These are phyloP conservation scores for Euwallacea similis DNA, from an alignment of 1,140 invertebrate genomes.

Conservation along the genomic window DNA sequence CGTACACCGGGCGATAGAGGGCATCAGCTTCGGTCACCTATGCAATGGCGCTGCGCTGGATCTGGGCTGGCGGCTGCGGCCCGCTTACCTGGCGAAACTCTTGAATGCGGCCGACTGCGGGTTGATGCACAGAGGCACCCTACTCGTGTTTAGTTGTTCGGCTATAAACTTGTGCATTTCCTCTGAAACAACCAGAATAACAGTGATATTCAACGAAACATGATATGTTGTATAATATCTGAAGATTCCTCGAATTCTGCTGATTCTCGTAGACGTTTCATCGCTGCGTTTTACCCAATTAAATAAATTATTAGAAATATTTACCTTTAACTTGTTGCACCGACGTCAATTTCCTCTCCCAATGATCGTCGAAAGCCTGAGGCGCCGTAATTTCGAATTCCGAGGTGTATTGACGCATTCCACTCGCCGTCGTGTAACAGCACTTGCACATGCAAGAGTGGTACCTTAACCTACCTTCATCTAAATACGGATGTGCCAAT, in stretches of 20 bases:
- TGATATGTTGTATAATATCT: not conserved
- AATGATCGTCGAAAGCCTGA: constrained; percentile 88
- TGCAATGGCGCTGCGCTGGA: constrained; percentile 55
- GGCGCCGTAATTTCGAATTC: constrained; percentile 92
- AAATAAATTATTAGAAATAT: constrained; percentile 4
- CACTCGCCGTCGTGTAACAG: constrained; percentile 79
- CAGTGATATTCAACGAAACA: constrained; percentile 4
- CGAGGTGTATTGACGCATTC: constrained; percentile 82
- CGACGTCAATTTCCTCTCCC: constrained; percentile 90
- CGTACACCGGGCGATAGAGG: constrained; percentile 62
- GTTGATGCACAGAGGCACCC: constrained; percentile 98
- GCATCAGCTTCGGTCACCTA: constrained; percentile 55
- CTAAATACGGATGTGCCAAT: constrained; percentile 93
- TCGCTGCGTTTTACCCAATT: too few species aligned
- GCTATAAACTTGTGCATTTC: constrained; percentile 98
- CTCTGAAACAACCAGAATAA: constrained; percentile 66
- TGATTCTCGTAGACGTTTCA: too few species aligned
- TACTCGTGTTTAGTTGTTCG: constrained; percentile 89
- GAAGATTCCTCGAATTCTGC: too few species aligned
- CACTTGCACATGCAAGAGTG: constrained; percentile 99
- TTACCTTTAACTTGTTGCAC: constrained; percentile 94
- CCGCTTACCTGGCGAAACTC: constrained; percentile 96
- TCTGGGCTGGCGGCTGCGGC: constrained; percentile 51
- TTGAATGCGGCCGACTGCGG: constrained; percentile 98
- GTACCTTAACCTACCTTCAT: constrained; percentile 95